Evolutionary conservation across 2,888 invertebrate species (phyloP), one percentile per base, ranked within the genome.

Genomic region (Pachydiplax longipennis): DNA sequence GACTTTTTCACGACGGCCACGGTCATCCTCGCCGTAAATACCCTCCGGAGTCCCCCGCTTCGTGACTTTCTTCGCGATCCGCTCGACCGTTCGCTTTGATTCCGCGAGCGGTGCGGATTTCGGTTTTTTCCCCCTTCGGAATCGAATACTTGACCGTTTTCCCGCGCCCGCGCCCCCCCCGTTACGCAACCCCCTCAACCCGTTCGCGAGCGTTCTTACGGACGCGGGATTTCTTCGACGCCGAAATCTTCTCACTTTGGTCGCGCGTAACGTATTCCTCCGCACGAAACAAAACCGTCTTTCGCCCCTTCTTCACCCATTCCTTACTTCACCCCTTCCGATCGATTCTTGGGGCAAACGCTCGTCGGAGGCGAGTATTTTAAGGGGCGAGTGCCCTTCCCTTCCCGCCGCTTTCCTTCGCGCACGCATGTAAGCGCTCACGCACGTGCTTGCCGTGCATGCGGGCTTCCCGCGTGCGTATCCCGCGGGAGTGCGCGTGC

Each of bases 311-410:
- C 82, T 40, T 25, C 40, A n/a, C n/a, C 13, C 40, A 22, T 81
- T 44, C 18, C 18, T 18, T 22, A 4, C 81, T 4, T 31, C 15
- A 53, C 83, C 25, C 35, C 18, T 35, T 61, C 83, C 83, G 87
- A 87, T 87, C 87, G 87, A 87, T 87, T 53, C 58, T 83, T n/a
- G 58, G 83, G 83, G 53, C 83, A 83, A 83, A 83, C 83, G 83
- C 53, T 53, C 83, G 53, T 58, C 58, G 35, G 35, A 58, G 82
- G 83, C 22, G 83, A 83, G 83, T 83, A 61, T 83, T 83, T 83
- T 83, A 83, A 83, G 83, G 53, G 83, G 83, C 83, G 58, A 61
- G 35, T 58, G 58, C 83, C 83, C 83, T 37, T n/a, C 40, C 81
- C 44, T 15, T 40, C 81, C 81, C 40, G 40, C 81, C 81, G 35